Percentiles rank a stretch among this genome's conserved stretches.
Conservation (phyloP, 2,113 vertebrate species). For the Hymenochirus boettgeri region DNA sequence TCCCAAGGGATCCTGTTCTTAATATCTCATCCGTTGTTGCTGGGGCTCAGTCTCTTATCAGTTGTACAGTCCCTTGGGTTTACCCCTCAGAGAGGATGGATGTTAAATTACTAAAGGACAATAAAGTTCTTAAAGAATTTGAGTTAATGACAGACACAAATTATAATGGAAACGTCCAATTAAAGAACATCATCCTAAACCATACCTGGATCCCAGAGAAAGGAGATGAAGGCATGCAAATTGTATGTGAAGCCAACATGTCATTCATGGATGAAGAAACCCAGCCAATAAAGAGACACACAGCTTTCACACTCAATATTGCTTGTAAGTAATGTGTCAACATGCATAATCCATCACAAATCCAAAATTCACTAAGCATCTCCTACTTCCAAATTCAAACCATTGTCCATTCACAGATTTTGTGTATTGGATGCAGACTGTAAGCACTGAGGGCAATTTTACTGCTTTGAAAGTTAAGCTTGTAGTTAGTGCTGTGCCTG, state of each 20-base stretch:
- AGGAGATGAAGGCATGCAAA: conserved; percentile 53
- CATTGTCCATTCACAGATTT: no score
- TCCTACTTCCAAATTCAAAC: no score
- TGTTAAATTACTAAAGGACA: conserved; percentile 52
- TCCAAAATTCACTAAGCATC: no score
- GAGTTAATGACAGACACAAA: background rate
- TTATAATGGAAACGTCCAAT: background rate
- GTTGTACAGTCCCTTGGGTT: conserved; percentile 56
- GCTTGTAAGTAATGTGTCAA: conserved; percentile 53
- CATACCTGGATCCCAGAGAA: conserved; percentile 44
- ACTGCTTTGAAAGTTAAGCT: no score
- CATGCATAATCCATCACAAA: no score
- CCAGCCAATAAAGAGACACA: conserved; percentile 55
- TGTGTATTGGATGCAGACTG: no score
- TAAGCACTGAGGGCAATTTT: no score
- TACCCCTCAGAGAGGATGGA: conserved; percentile 55
- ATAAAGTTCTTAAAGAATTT: background rate
- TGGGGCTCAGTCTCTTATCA: conserved; percentile 44
- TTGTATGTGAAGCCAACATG: conserved; percentile 59
- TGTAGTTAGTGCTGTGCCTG: no score
- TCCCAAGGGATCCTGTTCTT: conserved; percentile 62
- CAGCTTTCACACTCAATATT: conserved; percentile 48
- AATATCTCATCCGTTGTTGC: conserved; percentile 45
- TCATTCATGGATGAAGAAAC: conserved; percentile 44
- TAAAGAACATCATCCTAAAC: conserved; percentile 51